Conservation (phyloP, 2,797 vertebrate species). For the Perodicticus potto region DNA sequence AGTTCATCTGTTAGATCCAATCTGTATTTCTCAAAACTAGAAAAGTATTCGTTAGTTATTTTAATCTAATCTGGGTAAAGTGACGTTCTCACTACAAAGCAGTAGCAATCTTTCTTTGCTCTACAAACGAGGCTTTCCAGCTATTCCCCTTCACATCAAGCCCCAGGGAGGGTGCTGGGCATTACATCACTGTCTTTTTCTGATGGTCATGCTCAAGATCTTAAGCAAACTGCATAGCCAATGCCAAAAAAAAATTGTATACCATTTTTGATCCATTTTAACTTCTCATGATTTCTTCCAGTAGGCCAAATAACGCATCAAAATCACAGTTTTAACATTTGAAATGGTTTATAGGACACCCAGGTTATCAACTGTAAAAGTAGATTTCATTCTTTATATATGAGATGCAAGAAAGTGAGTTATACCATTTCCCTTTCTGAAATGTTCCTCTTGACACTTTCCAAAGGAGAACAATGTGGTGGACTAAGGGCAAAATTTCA, state of each 20-base stretch:
- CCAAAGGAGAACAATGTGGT: slow-evolving; percentile 4
- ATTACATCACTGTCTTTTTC: neutral
- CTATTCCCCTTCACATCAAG: neutral
- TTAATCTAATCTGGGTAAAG: slow-evolving; percentile 29
- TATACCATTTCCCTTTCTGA: neutral
- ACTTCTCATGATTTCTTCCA: neutral
- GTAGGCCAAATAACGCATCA: neutral
- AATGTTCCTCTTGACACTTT: slow-evolving; percentile 34
- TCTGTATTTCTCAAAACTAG: neutral
- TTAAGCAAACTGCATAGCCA: neutral
- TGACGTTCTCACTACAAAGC: neutral
- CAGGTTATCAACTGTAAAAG: neutral
- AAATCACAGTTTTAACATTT: slow-evolving; percentile 5
- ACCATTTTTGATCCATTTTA: neutral
- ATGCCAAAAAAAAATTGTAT: neutral
- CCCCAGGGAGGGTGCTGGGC: no score
- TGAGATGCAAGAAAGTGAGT: slow-evolving; percentile 6
- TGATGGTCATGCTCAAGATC: neutral
- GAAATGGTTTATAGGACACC: neutral
- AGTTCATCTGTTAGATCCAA: slow-evolving; percentile 30
- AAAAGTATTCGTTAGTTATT: slow-evolving; percentile 21
- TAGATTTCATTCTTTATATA: slow-evolving; percentile 11
- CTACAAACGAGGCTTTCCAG: neutral
- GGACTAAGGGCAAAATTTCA: neutral
- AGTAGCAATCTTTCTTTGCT: neutral